Conservation (phyloP, 1,140 invertebrate genomes). For the Rhizoglyphus robini region DNA sequence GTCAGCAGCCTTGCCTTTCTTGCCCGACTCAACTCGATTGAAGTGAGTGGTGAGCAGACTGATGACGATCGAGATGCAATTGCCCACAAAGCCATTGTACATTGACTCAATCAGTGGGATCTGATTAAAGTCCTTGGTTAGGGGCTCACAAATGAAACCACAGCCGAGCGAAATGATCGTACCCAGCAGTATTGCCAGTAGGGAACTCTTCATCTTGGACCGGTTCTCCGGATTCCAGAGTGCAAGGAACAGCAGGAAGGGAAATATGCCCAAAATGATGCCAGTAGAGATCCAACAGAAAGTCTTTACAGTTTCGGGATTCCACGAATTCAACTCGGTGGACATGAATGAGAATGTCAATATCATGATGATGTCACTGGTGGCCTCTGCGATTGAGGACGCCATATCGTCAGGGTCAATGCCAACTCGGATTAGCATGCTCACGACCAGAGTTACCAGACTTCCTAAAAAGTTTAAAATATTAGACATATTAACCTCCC, state of each 20-base stretch:
- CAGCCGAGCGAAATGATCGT: neutral
- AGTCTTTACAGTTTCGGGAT: neutral
- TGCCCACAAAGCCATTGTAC: slow-evolving; percentile 1
- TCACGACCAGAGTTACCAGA: neutral
- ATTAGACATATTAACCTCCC: too few relatives aligned
- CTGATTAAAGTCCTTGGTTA: neutral
- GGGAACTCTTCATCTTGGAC: neutral
- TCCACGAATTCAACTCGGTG: neutral
- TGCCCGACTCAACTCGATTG: neutral
- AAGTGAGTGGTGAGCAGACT: neutral
- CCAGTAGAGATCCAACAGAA: neutral
- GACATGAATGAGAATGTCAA: too few relatives aligned
- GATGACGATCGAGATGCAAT: slow-evolving; percentile 1
- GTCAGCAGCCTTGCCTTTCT: neutral
- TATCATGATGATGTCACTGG: slow-evolving; percentile 1
- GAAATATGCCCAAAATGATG: neutral
- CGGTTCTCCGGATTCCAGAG: neutral
- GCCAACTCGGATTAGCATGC: neutral
- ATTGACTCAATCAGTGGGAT: neutral
- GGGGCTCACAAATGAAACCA: neutral
- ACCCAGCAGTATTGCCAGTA: neutral
- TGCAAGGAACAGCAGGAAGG: neutral
- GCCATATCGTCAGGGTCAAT: slow-evolving; percentile 5
- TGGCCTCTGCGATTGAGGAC: neutral
- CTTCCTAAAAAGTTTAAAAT: too few relatives aligned